Evolutionary conservation across 2,888 invertebrate species (phyloP), one percentile per base, ranked within the genome.

Genomic region (Lathronympha strigana): DNA sequence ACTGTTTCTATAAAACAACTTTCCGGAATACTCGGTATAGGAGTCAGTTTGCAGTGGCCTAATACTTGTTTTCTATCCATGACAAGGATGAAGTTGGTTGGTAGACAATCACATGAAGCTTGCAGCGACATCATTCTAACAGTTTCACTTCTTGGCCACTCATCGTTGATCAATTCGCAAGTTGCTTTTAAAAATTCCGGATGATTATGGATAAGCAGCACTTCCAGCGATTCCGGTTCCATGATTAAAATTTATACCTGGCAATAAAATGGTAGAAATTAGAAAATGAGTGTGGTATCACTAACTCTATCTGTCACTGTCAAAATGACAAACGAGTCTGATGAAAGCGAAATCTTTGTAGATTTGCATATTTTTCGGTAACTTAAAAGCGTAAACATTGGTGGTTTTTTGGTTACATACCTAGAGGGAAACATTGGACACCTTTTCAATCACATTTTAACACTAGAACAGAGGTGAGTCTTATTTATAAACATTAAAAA

Each of bases 1-100:
- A 97, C 97, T 43, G 96, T 95, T 91, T 97, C 96, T 62, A 97
- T 91, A 79, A 96, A 96, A 84, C 96, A 96, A 70, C 95, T 94
- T 68, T 94, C 93, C 69, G 91, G 93, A 73, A 95, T 93, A 74
- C 93, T 93, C 1, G 95, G 95, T 77, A 97, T 94, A 55, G 93
- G 86, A 50, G 96, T 95, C 66, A 97, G 88, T 88, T 97, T 97
- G 74, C 96, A 94, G 83, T 97, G 97, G 2, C 97, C 97, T 74
- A 97, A 90, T 51, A 97, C 93, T 61, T 88, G 79, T 69, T 89
- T 89, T 72, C 86, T 82, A 61, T 83, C 80, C 66, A 93, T 88
- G 64, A 96, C 86, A 68, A 97, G 87, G 73, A 96, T 93, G 75
- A 95, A 90, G 82, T 94, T 95, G 43, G 95, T 95, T 21, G 97